Percentiles rank a stretch among this genome's conserved stretches.
phyloP scores from a whole-genome alignment of 2,113 vertebrate genomes.

The Dicaeum eximium region DNA sequence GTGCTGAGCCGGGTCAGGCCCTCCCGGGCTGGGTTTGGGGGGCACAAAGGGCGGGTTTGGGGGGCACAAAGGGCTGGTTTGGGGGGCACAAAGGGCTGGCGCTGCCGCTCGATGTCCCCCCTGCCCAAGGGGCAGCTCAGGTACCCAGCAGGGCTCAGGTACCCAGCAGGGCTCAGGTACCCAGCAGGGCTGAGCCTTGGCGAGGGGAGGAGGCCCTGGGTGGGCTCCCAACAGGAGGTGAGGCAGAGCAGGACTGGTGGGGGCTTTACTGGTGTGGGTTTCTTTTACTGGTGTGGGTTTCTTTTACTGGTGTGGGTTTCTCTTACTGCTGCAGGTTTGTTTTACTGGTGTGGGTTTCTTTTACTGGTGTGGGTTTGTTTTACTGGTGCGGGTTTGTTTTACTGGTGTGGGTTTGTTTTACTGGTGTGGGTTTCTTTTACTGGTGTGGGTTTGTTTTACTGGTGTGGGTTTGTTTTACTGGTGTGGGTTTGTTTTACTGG shows the following conservation, averaged over 20 bases:
- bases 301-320: no score
- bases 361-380: neutral
- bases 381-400: no score
- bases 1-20: fast-evolving
- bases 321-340: neutral
- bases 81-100: neutral
- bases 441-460: neutral
- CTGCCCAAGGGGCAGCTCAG: neutral
- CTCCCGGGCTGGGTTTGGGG: neutral
- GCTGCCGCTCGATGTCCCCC: neutral
- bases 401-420: neutral
- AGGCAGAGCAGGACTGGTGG: neutral
- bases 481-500: neutral
- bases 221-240: neutral
- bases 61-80: neutral
- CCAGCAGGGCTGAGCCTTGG: neutral
- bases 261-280: neutral
- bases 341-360: no score
- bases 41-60: neutral
- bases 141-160: neutral
- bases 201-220: fast-evolving
- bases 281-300: neutral
- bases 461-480: no score
- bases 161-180: neutral
- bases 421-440: neutral